A percentile compares a stretch with the other conserved stretches of the same genome.
Evolutionary conservation across 2,797 vertebrate genomes (phyloP).

Genomic region (Pangasius mekongensis): DNA sequence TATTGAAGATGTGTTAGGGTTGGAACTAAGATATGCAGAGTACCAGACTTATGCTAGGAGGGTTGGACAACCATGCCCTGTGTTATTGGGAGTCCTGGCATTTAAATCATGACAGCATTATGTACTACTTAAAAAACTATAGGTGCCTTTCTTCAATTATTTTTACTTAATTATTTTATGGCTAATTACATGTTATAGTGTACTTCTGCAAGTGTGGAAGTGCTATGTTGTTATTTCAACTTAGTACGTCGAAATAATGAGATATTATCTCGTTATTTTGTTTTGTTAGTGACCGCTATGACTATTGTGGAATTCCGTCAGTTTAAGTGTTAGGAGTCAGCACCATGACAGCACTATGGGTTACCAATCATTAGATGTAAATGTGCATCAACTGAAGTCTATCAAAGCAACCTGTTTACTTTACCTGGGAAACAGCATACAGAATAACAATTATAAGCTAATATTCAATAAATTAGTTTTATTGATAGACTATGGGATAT

Average conservation of each 20-base stretch:
- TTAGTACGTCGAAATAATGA: not conserved
- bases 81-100: not conserved
- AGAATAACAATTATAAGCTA: not conserved
- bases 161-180: not conserved
- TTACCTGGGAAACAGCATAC: not conserved
- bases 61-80: slow-evolving; percentile 6
- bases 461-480: no score
- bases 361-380: not conserved
- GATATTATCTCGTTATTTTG: not conserved
- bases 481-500: not conserved
- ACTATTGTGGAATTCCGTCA: not conserved
- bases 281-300: not conserved
- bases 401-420: not conserved
- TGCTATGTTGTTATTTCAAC: not conserved
- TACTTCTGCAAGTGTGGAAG: not conserved
- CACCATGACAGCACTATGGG: no score
- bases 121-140: not conserved
- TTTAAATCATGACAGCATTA: not conserved
- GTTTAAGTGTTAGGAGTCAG: not conserved
- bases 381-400: not conserved
- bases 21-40: not conserved
- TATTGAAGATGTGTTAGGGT: not conserved
- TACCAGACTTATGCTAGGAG: not conserved
- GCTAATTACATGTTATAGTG: not conserved
- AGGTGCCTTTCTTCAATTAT: not conserved